Evolutionary conservation across 1,140 invertebrate species (phyloP).

Genomic region (Leguminivora glycinivorella): DNA sequence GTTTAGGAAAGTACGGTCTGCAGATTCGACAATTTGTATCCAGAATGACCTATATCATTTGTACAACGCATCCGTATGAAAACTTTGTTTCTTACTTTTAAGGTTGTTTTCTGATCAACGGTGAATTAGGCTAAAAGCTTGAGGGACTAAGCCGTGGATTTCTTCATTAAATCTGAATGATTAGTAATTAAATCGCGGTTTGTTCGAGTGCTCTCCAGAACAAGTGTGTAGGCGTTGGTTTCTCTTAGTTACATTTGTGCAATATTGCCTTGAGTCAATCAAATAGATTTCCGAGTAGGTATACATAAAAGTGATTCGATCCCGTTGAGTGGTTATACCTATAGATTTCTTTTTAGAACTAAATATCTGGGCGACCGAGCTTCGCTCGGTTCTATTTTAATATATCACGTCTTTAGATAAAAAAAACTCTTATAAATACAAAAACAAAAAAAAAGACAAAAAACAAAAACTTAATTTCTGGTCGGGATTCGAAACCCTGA

Average conservation of each 20-base stretch:
- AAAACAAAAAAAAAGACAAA: no score
- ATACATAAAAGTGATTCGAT: background rate
- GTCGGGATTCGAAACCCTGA: no score
- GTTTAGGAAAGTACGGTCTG: background rate
- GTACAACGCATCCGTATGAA: background rate
- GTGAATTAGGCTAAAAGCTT: background rate
- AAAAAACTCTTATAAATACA: no score
- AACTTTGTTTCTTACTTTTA: background rate
- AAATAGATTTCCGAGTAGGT: background rate
- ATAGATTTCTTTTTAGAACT: no score
- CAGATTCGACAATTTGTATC: background rate
- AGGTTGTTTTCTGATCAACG: background rate
- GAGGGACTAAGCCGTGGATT: background rate
- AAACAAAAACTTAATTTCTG: no score
- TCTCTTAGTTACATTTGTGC: slow-evolving; percentile 10
- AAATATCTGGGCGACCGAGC: no score
- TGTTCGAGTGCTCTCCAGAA: background rate
- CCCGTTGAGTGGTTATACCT: background rate
- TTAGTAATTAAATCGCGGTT: slow-evolving; percentile 15
- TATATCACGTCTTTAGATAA: no score
- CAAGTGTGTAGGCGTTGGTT: background rate
- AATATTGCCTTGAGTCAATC: slow-evolving; percentile 1
- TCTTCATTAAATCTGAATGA: slow-evolving; percentile 17
- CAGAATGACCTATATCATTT: background rate
- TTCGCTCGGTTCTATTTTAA: no score